A percentile compares a stretch with the other conserved stretches of the same genome.
These are phyloP conservation scores for Polypterus bichir DNA, from an alignment of 2,113 vertebrate genomes.

Conservation along the genomic window DNA sequence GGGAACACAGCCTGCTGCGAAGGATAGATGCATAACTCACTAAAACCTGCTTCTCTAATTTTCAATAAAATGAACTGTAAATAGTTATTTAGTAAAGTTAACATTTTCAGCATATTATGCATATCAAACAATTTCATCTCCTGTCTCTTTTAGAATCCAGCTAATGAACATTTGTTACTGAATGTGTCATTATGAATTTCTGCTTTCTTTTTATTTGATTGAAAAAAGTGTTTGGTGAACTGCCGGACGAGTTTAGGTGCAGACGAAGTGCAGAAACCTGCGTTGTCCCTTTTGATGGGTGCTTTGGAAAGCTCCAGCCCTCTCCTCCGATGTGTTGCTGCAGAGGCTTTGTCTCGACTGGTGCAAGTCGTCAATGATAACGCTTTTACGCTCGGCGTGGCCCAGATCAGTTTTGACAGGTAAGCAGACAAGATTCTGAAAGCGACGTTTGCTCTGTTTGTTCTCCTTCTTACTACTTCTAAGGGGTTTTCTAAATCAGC, in stretches of 20 bases:
- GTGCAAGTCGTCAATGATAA: constrained; percentile 68
- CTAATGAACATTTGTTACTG: no score
- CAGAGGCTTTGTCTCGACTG: constrained; percentile 70
- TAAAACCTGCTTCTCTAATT: no score
- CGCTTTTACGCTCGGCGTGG: constrained; percentile 63
- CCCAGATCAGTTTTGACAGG: constrained; percentile 84
- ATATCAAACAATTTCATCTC: no score
- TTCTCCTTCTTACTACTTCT: background rate
- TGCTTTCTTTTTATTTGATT: background rate
- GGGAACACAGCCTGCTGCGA: no score
- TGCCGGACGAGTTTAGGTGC: constrained; percentile 50
- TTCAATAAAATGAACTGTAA: no score
- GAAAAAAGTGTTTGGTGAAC: constrained; percentile 27
- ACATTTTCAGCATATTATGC: no score
- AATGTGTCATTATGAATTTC: no score
- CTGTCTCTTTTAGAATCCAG: background rate
- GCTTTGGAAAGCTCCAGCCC: constrained; percentile 68
- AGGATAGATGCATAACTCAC: no score
- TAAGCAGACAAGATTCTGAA: constrained; percentile 33
- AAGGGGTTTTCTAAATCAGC: no score
- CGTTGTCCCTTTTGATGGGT: constrained; percentile 55
- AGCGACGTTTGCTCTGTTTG: background rate
- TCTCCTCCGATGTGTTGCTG: constrained; percentile 70
- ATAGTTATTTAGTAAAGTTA: no score
- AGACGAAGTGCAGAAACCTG: constrained; percentile 63